Conservation (phyloP, 2,888 invertebrate genomes). For the Drosophila pullipes region DNA sequence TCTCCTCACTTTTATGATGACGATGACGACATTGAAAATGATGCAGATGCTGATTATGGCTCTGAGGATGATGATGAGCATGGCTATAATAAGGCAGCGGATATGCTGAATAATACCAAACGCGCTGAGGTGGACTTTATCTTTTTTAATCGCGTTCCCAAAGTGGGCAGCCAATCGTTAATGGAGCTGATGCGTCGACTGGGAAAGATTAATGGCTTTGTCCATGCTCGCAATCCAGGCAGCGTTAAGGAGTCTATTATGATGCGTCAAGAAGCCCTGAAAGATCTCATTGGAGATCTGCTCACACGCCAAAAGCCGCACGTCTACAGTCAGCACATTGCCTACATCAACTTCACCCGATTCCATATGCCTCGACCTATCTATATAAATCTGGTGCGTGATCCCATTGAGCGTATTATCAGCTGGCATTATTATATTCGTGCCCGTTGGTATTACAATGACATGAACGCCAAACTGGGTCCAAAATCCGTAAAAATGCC, state of each 20-base stretch:
- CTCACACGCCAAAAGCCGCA: conserved; percentile 90
- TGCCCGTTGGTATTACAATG: conserved; percentile 95
- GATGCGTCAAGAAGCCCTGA: conserved; percentile 90
- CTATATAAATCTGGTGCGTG: conserved; percentile 95
- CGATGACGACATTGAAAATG: conserved; percentile 10
- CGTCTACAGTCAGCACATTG: conserved; percentile 94
- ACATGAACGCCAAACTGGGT: conserved; percentile 87
- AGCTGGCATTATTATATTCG: conserved; percentile 97
- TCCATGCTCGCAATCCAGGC: conserved; percentile 89
- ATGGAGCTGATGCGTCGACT: conserved; percentile 92
- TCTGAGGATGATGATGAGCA: conserved; percentile 36
- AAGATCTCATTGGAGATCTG: conserved; percentile 89
- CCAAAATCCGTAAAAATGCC: conserved; percentile 81
- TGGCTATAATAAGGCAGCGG: conserved; percentile 60
- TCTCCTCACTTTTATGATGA: not conserved
- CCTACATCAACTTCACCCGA: conserved; percentile 94
- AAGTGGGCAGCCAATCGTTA: conserved; percentile 95
- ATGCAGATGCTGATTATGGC: conserved; percentile 17
- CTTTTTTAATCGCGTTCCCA: conserved; percentile 95
- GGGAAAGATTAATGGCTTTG: conserved; percentile 83
- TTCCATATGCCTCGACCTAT: conserved; percentile 92
- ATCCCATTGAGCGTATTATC: conserved; percentile 95
- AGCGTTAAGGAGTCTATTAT: conserved; percentile 94
- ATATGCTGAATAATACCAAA: conserved; percentile 81
- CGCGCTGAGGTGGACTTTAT: conserved; percentile 88